Evolutionary conservation across 2,797 vertebrate genomes (phyloP), one percentile per base, ranked within the genome.

Genomic region (Enteromius afrohamiltoni): DNA sequence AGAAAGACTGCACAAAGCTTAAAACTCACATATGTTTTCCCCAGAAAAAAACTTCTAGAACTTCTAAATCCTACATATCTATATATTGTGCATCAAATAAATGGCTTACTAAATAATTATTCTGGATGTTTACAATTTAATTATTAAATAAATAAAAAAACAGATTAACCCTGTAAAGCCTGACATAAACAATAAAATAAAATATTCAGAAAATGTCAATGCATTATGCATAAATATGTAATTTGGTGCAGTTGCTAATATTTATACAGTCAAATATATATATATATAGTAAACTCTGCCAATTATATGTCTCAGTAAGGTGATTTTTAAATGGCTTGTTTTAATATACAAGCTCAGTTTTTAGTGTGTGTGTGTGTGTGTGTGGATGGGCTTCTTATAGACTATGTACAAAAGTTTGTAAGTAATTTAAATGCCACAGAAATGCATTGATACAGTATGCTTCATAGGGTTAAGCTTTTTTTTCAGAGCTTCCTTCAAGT

Each of bases 401-500:
- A 49, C 29, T 21, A 23, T 51, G 26, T 31, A 49, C 9, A 31
- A 51, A 9, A 73, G 26, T 6, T 53, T 53, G 21, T 34, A 29
- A 62, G 23, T 13, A 53, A 74, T 34, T 74, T 34, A 34, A 17
- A 74, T 3, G 71, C 1, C 21, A 34, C 51, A 74, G 17, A 74
- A 14, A 53, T n/a, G 19, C 6, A 8, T 74, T 53, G 49, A 3
- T 74, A 53, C 71, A 53, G 49, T 53, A n/a, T 6, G 19, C 49
- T 37, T 53, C 14, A 74, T 14, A 74, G 29, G 47, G 26, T 73
- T 34, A 51, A 51, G 47, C 11, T 37, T 37, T 49, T 73, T 42
- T 73, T 73, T 49, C 14, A 51, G 11, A 51, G n/a, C 34, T 79
- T 68, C 29, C 21, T 68, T 55, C 3, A 69, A n/a, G 37, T 71